Base-by-base conservation (phyloP, 2,797 vertebrate species). In the Perodicticus potto region DNA sequence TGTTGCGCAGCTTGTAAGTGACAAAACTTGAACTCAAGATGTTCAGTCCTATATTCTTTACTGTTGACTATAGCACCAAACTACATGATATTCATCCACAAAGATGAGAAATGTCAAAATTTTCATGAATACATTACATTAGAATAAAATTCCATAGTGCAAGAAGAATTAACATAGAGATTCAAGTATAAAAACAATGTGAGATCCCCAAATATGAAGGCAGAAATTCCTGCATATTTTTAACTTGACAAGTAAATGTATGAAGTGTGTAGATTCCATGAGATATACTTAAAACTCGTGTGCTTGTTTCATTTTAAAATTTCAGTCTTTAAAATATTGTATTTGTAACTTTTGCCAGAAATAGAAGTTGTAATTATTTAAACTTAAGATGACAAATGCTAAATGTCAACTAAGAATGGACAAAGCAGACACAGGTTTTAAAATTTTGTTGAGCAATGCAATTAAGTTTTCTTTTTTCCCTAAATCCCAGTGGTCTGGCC, bases 271-370 rank as follows among this genome's bases (percentile, higher is more conserved):
- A 70, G 63, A 81, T 59, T 67, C n/a, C 13, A 53, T 0, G 81
- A 63, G 40, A 53, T 61, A 17, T 23, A n/a, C 40, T 86, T 85
- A 72, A 86, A 95, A 40, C 40, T 40, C 34, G 73, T n/a, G 0
- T 76, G 19, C 91, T 22, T 19, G 9, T 22, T 89, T 63, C 65
- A 57, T 49, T 89, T 69, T n/a, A 73, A 57, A 72, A 3, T 57
- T 77, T 67, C 19, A 89, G 23, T 73, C 20, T 78, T 92, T 73
- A 83, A 2, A 67, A 95, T 91, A 49, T 22, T 77, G 0, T 29
- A 49, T 94, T 86, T 94, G 27, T 43, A 85, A 77, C 43, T 40
- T 65, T 34, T 37, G n/a, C 59, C 72, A 84, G 80, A 91, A 81
- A 86, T 55, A 20, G 9, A 53, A 74, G 37, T 53, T 78, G 6